Evolutionary conservation across 2,113 vertebrate species (phyloP).

Genomic region (Silurus asotus): DNA sequence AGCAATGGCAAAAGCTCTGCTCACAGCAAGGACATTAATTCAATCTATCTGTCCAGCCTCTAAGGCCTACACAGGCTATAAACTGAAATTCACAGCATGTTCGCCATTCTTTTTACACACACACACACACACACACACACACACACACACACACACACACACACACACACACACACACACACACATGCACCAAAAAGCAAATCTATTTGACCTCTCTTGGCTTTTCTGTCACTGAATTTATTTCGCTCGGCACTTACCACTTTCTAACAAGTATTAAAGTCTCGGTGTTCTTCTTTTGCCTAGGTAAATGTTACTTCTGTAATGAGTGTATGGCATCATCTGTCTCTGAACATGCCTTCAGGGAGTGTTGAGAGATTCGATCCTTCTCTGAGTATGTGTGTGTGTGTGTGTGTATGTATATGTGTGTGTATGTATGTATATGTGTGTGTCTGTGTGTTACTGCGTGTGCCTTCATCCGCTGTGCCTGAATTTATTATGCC

Average conservation of each 20-base stretch:
- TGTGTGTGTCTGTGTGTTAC: neutral
- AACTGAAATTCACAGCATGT: constrained; percentile 36
- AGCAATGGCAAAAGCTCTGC: constrained; percentile 8
- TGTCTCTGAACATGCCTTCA: constrained; percentile 3
- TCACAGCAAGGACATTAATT: constrained; percentile 39
- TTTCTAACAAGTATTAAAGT: neutral
- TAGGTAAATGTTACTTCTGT: neutral
- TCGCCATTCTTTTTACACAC: neutral
- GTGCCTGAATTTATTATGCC: neutral
- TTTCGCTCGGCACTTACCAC: neutral
- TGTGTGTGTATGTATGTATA: too few relatives aligned
- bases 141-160: neutral
- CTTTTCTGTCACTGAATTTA: neutral
- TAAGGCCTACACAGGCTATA: constrained; percentile 30
- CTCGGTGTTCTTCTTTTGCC: neutral
- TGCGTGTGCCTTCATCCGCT: neutral
- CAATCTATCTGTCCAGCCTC: constrained; percentile 24
- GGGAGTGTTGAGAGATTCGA: constrained; percentile 10
- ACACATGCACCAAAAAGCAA: neutral
- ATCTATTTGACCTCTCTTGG: neutral
- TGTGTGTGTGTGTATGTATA: neutral
- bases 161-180: constrained; percentile 4
- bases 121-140: neutral
- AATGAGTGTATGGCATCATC: neutral
- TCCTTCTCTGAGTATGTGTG: constrained; percentile 5